These are phyloP conservation scores for Ameiurus melas DNA, from an alignment of 2,113 vertebrate genomes.

Conservation along the genomic window DNA sequence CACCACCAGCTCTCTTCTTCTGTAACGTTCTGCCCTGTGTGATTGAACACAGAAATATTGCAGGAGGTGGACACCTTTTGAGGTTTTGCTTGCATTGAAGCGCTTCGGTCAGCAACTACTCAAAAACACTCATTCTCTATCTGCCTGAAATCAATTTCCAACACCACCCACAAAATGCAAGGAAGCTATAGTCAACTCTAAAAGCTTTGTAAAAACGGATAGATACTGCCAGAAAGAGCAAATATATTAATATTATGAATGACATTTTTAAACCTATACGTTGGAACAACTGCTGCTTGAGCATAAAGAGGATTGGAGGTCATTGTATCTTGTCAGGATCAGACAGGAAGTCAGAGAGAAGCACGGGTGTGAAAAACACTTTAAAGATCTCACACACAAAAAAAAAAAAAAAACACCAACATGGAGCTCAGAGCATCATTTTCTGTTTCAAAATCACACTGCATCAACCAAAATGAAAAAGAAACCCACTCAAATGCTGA, in stretches of 20 bases:
- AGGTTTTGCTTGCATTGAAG: conserved; percentile 3
- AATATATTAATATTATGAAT: neutral
- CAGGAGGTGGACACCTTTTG: neutral
- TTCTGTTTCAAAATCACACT: neutral
- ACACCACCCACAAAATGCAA: conserved; percentile 3
- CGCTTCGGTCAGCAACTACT: neutral
- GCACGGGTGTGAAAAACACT: conserved; percentile 1
- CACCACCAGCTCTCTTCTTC: neutral
- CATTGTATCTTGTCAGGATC: neutral
- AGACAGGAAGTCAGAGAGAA: conserved; percentile 22
- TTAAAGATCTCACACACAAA: neutral
- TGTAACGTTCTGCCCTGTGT: too few species aligned
- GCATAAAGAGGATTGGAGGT: neutral
- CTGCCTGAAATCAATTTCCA: conserved; percentile 10
- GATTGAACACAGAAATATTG: neutral
- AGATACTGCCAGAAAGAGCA: neutral
- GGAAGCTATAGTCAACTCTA: neutral
- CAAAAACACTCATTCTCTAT: neutral
- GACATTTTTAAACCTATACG: neutral
- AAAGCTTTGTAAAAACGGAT: neutral
- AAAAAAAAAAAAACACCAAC: neutral
- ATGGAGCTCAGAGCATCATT: neutral
- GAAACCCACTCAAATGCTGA: neutral
- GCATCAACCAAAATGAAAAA: neutral
- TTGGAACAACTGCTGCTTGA: neutral